A percentile compares a stretch with the other conserved stretches of the same genome.
These are phyloP conservation scores for Cyanocitta stelleri DNA, from an alignment of 2,113 vertebrate genomes.

Conservation along the genomic window DNA sequence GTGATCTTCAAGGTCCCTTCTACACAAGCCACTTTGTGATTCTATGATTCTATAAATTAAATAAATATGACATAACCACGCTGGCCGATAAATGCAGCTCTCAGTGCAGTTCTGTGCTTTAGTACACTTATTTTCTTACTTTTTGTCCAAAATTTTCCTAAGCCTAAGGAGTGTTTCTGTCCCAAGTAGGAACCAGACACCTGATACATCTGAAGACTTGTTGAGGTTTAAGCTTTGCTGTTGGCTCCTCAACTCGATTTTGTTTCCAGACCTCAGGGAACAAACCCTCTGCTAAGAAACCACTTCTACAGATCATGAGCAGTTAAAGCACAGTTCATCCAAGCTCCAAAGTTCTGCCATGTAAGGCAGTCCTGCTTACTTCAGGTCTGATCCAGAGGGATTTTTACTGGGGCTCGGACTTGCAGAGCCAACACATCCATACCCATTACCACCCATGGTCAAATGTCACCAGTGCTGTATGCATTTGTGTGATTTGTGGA, in stretches of 20 bases:
- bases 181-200: background rate
- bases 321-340: background rate
- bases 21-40: background rate
- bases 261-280: background rate
- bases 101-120: background rate
- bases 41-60: background rate
- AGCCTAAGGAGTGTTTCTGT: background rate
- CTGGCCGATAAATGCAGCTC: background rate
- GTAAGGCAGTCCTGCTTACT: background rate
- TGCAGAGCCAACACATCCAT: background rate
- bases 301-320: background rate
- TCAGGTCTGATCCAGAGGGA: background rate
- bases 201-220: background rate
- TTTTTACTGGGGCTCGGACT: background rate
- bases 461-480: background rate
- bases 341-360: background rate
- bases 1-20: background rate
- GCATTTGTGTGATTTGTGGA: background rate
- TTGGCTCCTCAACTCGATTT: background rate
- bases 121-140: background rate
- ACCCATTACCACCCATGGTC: fast-evolving
- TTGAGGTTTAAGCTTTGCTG: background rate
- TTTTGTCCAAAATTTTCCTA: background rate
- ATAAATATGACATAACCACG: background rate
- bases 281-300: background rate